Base-by-base conservation (phyloP, 2,888 invertebrate genomes). In the Idaea dimidiata region DNA sequence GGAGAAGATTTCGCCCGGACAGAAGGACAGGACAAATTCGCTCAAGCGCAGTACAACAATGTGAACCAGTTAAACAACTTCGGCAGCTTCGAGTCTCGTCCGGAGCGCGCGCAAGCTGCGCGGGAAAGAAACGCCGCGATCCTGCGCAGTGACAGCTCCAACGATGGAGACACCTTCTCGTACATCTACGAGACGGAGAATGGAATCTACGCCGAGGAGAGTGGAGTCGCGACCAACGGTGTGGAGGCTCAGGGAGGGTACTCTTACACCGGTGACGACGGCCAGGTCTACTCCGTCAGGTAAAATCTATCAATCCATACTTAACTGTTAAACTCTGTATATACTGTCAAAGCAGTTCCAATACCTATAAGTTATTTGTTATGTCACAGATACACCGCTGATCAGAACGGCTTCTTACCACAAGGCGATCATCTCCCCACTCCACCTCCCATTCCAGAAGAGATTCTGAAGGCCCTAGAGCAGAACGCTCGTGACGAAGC, bases 401-500 rank as follows among this genome's bases (percentile, higher is more conserved):
- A 88, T 62, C 86, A 89, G 74, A 90, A 92, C 57, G 91, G 91
- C 16, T 91, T 91, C 72, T 83, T 85, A 16, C 87, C 91, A 4
- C 80, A 86, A 62, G 91, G 91, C 1, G 89, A 88, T 54, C 91
- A 91, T 65, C 74, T 92, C 10, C 93, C 93, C 14, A 90, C 91
- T 8, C 86, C 84, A 59, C 92, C 88, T 5, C 91, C 91, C 0
- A 73, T 91, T 1, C 92, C 92, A 0, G 87, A 85, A 71, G 91
- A 89, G 69, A 89, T 90, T 65, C 73, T 89, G 65, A 83, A 78
- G 67, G 88, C 90, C 63, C 65, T 91, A 65, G 90, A 91, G 63
- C 88, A 91, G 73, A 92, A 91, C 65, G 90, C 89, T 0, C 83
- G 87, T 4, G 91, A 91, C 63, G 91, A 91, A 62, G 91, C 91